Percentiles rank a stretch among this genome's conserved stretches.
phyloP scores from a whole-genome alignment of 2,888 invertebrate genomes.

The Cosmia trapezina region DNA sequence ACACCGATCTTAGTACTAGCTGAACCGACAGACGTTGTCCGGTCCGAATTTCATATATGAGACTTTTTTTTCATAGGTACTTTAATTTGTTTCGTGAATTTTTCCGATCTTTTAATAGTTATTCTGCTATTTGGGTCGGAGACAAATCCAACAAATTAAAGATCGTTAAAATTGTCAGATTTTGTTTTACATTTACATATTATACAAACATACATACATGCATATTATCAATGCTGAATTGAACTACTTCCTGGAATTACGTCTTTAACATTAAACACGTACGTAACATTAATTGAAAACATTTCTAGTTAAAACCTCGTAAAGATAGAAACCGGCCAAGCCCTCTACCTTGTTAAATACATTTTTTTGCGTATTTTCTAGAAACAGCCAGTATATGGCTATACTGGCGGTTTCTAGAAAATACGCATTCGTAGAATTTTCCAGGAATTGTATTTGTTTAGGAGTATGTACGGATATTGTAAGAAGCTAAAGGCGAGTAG shows the following conservation, averaged over 20 bases:
- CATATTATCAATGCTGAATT: too few species aligned
- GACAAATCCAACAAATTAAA: too few species aligned
- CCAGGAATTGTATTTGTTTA: not conserved
- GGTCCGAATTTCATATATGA: too few species aligned
- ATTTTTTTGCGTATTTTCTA: slow-evolving; percentile 15
- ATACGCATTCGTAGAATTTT: slow-evolving; percentile 9
- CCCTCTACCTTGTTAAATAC: not conserved
- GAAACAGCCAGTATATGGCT: slow-evolving; percentile 20
- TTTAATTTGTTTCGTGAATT: too few species aligned
- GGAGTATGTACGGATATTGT: not conserved
- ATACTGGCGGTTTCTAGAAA: too few species aligned
- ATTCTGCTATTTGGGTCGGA: too few species aligned
- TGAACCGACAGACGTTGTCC: too few species aligned
- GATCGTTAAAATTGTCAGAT: too few species aligned
- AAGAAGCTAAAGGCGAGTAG: not conserved
- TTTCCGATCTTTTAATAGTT: too few species aligned
- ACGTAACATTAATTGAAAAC: not conserved
- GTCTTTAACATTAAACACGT: not conserved
- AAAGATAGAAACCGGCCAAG: slow-evolving; percentile 2
- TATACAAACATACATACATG: too few species aligned
- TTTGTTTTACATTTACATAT: not conserved
- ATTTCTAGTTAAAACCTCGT: slow-evolving; percentile 8
- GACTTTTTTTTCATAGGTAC: too few species aligned
- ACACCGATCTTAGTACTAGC: not conserved
- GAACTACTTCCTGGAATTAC: slow-evolving; percentile 6